phyloP scores from a whole-genome alignment of 2,113 vertebrate species.

The Corapipo altera region DNA sequence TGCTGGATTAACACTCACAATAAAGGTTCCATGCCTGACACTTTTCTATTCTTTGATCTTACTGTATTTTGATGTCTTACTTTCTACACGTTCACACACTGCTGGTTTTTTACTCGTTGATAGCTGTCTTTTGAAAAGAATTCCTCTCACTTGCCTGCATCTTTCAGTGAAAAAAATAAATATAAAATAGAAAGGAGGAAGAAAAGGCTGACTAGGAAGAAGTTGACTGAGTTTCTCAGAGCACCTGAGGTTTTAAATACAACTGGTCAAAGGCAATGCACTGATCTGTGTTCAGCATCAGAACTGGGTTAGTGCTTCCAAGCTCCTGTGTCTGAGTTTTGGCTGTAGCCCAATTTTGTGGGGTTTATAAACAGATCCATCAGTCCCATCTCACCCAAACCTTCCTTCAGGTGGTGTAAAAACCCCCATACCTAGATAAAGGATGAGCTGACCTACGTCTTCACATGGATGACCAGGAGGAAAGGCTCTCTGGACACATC shows the following conservation, averaged over 20 bases:
- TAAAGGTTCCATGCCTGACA: neutral
- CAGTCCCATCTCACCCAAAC: neutral
- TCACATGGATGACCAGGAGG: neutral
- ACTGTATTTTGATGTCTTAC: neutral
- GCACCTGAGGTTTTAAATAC: neutral
- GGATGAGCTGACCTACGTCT: neutral
- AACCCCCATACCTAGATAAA: fast-evolving
- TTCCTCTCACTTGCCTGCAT: neutral
- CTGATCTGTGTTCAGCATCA: neutral
- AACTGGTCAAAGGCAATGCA: neutral
- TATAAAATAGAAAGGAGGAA: neutral
- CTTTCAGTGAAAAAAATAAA: neutral
- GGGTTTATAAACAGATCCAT: neutral
- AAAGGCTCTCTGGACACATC: neutral
- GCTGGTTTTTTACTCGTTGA: neutral
- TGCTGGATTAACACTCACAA: neutral
- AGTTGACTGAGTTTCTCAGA: neutral
- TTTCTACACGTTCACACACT: neutral
- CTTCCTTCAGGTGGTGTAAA: neutral
- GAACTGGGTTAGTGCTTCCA: neutral
- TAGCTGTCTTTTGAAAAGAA: neutral
- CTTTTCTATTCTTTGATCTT: neutral
- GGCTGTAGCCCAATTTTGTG: neutral
- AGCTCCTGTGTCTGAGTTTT: neutral
- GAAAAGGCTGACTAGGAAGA: neutral